Base-by-base conservation (phyloP, 2,113 vertebrate species). In the Macheiramphus alcinus region DNA sequence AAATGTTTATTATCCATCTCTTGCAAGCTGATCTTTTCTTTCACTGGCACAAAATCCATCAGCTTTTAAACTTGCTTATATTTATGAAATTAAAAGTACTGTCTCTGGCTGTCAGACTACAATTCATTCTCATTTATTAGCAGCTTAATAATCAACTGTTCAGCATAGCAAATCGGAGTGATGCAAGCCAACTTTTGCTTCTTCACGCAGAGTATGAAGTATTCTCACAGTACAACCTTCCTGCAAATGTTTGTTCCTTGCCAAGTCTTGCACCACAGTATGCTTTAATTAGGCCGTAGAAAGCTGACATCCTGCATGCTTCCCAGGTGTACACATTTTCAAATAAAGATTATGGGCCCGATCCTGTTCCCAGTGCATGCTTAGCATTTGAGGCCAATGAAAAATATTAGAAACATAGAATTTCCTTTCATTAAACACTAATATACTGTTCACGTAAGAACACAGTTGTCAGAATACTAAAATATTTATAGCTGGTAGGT, bases 211-310 rank as follows among this genome's bases (percentile, higher is more conserved):
- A 55, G 76, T 38, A 79, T 34, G 80, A 87, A 70, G 50, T 19
- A 76, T 91, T 85, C 70, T 89, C 61, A 81, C 70, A 94, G 76
- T 72, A 85, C 59, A 92, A 31, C 55, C 75, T 76, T 73, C 76
- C 88, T 55, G 36, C n/a, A 87, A 94, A 85, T 10, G 34, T 43
- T 91, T 94, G 67, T 25, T 93, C 61, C 62, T 95, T 95, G 93
- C 89, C 95, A 96, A 91, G 74, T 21, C 81, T 70, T 91, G 25
- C 78, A 55, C n/a, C 81, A 71, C 58, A 70, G 42, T 70, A 76
- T 45, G 50, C 76, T 82, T 90, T 94, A 94, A 95, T 93, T 94
- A 91, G 89, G 53, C 71, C 47, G 76, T 22, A 73, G 45, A 94
- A 93, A 90, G 34, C 71, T 88, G 93, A 59, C 29, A 74, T 62